Conservation (phyloP, 2,797 vertebrate species). For the Melopsittacus undulatus region DNA sequence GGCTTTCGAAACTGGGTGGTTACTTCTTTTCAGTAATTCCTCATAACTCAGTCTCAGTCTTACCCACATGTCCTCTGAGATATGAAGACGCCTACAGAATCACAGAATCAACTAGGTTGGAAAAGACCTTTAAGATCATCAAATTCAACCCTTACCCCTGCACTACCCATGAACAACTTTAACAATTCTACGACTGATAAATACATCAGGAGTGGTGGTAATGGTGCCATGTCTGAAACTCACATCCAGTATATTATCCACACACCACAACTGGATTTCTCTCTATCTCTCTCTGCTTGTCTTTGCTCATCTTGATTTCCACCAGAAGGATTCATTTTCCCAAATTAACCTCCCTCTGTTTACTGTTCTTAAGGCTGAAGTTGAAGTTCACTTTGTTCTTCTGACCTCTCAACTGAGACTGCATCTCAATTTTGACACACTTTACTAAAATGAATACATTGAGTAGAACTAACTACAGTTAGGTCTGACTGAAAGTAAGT, state of each 20-base stretch:
- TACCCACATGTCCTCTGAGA: neutral
- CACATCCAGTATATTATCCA: neutral
- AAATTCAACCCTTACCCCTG: neutral
- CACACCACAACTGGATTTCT: neutral
- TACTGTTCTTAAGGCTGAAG: neutral
- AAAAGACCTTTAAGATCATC: neutral
- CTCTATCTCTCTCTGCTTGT: neutral
- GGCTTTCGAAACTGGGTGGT: neutral
- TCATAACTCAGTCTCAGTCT: neutral
- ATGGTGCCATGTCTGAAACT: neutral
- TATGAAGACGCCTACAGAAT: neutral
- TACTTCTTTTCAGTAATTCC: neutral
- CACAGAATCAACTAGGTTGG: neutral
- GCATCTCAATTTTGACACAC: neutral
- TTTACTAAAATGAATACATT: neutral
- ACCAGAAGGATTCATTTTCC: neutral
- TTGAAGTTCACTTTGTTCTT: neutral
- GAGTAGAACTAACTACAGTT: neutral
- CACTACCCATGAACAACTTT: neutral
- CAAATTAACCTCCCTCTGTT: neutral
- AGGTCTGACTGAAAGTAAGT: neutral
- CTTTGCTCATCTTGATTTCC: neutral
- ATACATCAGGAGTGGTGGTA: accelerated
- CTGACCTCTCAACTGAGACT: neutral
- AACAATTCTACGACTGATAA: neutral